These are phyloP conservation scores for Geotrypetes seraphini DNA, from an alignment of 2,797 vertebrate genomes.

Conservation along the genomic window DNA sequence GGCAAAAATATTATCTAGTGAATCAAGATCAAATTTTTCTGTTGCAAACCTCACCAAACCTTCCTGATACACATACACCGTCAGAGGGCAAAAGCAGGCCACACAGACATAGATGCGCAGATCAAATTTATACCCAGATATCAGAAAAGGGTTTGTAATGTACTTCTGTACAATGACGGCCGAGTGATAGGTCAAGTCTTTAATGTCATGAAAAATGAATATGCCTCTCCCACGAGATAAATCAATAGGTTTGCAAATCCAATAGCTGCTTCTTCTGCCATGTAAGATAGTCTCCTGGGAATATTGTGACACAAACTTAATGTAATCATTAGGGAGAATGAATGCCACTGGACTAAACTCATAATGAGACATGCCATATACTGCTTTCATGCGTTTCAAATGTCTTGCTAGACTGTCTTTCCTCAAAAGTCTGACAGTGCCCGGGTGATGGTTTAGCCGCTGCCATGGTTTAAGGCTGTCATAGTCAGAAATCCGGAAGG, in stretches of 20 bases:
- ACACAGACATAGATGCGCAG: constrained; percentile 69
- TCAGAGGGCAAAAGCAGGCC: constrained; percentile 65
- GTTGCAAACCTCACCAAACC: constrained; percentile 69
- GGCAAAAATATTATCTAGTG: constrained; percentile 54
- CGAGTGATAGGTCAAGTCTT: constrained; percentile 57
- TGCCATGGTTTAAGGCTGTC: constrained; percentile 63
- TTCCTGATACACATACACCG: constrained; percentile 63
- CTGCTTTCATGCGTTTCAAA: constrained; percentile 56
- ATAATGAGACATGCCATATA: constrained; percentile 47
- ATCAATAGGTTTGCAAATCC: constrained; percentile 71
- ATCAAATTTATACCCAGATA: constrained; percentile 72
- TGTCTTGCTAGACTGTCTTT: constrained; percentile 66
- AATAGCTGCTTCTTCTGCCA: constrained; percentile 35
- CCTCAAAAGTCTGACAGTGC: constrained; percentile 56
- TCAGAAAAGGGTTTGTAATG: constrained; percentile 60
- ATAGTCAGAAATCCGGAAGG: constrained; percentile 51
- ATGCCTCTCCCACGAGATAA: constrained; percentile 65
- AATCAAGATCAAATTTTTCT: constrained; percentile 59
- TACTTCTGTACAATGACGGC: constrained; percentile 63
- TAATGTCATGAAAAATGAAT: constrained; percentile 62
- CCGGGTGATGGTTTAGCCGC: constrained; percentile 71
- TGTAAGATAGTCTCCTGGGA: constrained; percentile 28
- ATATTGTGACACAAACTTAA: constrained; percentile 56
- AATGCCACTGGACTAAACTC: constrained; percentile 61
- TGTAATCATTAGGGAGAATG: constrained; percentile 62